Percentiles rank a stretch among this genome's conserved stretches.
These are phyloP conservation scores for Drosophila parthenogenetica DNA, from an alignment of 2,888 invertebrate genomes.

Conservation along the genomic window DNA sequence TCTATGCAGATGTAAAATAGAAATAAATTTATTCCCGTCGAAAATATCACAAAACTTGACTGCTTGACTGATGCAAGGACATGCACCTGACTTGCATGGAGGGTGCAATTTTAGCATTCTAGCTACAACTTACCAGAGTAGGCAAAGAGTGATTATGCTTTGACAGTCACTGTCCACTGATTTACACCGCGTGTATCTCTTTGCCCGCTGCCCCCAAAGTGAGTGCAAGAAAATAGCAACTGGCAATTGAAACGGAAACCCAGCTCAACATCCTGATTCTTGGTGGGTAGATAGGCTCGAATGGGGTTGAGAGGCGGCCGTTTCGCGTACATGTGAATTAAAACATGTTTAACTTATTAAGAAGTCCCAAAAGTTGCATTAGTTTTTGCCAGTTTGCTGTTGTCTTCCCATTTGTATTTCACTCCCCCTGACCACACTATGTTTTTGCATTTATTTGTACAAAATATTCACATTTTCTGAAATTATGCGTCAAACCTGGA, in stretches of 20 bases:
- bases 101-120: constrained; percentile 38
- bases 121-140: constrained; percentile 21
- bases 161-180: constrained; percentile 47
- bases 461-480: constrained; percentile 75
- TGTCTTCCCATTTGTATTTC: constrained; percentile 37
- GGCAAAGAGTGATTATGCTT: constrained; percentile 33
- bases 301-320: not conserved
- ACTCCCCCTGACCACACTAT: constrained; percentile 8
- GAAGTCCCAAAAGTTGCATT: constrained; percentile 71
- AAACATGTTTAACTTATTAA: constrained; percentile 78
- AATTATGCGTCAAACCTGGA: constrained; percentile 71
- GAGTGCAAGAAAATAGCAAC: constrained; percentile 13
- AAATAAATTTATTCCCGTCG: constrained; percentile 70
- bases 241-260: constrained; percentile 26
- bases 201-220: not conserved
- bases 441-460: constrained; percentile 59
- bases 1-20: constrained; percentile 51
- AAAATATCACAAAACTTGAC: constrained; percentile 53
- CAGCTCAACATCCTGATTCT: constrained; percentile 18
- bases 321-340: constrained; percentile 66
- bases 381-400: constrained; percentile 57
- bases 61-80: constrained; percentile 52
- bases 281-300: not conserved
- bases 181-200: constrained; percentile 26
- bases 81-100: constrained; percentile 38